Percentiles rank a stretch among this genome's conserved stretches.
These are phyloP conservation scores for Laticauda colubrina DNA, from an alignment of 2,113 vertebrate species.

Conservation along the genomic window DNA sequence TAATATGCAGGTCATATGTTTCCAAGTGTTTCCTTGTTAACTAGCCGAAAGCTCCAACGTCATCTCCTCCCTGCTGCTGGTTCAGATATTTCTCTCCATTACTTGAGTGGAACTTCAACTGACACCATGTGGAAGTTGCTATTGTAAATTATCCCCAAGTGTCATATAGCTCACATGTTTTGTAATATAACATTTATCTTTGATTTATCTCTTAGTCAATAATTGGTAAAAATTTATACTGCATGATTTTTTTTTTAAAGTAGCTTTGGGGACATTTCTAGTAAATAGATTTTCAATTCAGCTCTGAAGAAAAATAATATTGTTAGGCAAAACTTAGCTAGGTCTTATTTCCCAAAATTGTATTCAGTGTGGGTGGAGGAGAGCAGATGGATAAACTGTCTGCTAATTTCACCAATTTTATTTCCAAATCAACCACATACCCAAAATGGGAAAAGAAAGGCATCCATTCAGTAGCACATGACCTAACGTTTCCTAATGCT, in stretches of 20 bases:
- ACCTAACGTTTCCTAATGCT: neutral
- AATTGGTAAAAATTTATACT: neutral
- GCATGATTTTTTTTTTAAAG: rapidly evolving
- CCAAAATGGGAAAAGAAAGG: neutral
- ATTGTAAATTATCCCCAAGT: slow-evolving; percentile 12
- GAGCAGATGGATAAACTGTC: neutral
- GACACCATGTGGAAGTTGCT: neutral
- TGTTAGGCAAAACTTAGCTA: rapidly evolving
- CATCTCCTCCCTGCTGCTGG: slow-evolving; percentile 44
- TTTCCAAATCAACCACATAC: neutral
- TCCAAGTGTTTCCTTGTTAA: slow-evolving; percentile 63
- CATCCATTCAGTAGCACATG: neutral
- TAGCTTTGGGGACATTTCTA: neutral
- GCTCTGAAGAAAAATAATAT: neutral
- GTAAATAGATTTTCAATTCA: neutral
- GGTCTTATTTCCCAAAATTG: rapidly evolving
- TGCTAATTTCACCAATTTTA: neutral
- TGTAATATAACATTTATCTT: neutral
- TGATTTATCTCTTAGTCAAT: neutral
- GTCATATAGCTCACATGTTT: neutral
- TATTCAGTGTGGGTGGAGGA: neutral
- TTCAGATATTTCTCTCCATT: slow-evolving; percentile 47
- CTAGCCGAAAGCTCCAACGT: slow-evolving; percentile 56
- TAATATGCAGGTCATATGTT: slow-evolving; percentile 70
- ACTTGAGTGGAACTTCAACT: neutral